Percentiles rank a stretch among this genome's conserved stretches.
These are phyloP conservation scores for Campopleginae sp. DNA, from an alignment of 2,888 invertebrate genomes.

Conservation along the genomic window DNA sequence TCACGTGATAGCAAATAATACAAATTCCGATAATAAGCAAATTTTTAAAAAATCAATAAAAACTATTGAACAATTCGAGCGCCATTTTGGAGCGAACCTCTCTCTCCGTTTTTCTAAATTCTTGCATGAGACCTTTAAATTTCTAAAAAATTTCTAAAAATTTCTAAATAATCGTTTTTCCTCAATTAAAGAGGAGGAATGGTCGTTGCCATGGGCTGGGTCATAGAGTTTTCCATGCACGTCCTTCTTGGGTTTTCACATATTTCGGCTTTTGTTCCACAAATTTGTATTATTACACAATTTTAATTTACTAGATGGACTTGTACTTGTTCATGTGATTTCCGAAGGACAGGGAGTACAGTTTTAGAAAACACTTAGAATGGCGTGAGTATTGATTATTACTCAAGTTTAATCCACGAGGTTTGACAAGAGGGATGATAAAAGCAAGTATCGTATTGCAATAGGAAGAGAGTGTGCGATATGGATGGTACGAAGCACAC, in stretches of 20 bases:
- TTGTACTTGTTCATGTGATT: no score
- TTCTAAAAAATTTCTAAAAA: not conserved
- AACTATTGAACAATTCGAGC: not conserved
- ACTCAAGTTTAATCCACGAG: constrained; percentile 1
- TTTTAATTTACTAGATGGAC: no score
- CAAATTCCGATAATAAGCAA: not conserved
- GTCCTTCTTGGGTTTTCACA: no score
- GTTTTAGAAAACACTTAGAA: no score
- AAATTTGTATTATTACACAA: no score
- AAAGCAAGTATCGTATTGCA: constrained; percentile 9
- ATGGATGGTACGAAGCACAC: constrained; percentile 11
- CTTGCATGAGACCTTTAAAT: not conserved
- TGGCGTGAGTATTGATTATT: not conserved
- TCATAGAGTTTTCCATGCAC: no score
- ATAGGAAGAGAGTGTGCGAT: not conserved
- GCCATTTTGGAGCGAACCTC: not conserved
- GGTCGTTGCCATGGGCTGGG: not conserved
- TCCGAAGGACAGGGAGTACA: no score
- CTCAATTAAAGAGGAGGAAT: not conserved
- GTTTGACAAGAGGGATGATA: constrained; percentile 13
- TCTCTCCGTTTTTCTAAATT: not conserved
- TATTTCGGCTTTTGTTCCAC: no score
- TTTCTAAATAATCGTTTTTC: not conserved
- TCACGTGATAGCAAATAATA: not conserved
- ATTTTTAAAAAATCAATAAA: not conserved